Evolutionary conservation across 2,113 vertebrate species (phyloP), one percentile per base, ranked within the genome.

Genomic region (Ptilorrhoa leucosticta): DNA sequence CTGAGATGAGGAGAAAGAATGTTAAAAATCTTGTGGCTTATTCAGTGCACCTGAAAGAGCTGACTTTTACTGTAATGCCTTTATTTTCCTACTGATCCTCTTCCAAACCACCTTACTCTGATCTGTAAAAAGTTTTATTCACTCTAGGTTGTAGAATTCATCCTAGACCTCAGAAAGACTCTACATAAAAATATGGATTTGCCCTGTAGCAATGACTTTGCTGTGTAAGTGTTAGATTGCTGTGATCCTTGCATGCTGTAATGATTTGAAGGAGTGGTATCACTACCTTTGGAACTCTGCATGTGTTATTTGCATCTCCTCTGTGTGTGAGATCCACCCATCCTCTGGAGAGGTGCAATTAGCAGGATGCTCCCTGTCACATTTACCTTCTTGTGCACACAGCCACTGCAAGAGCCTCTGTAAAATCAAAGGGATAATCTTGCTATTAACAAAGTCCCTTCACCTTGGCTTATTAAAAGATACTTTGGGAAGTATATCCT

Each of bases 141-240:
- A 44, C 90, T 93, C 53, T 72, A 80, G 68, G 89, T 95, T 5
- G 1, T 85, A 91, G 69, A 95, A 92, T 89, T 93, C 53, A 76
- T 83, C 75, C 87, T 91, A 97, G 87, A 91, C 63, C 78, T 93
- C 90, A 95, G 84, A 94, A 89, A 82, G 57, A 73, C 39, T 76
- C 63, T 44, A 33, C 37, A 50, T 93, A 86, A 94, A 96, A 92
- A 71, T 81, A 77, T 5, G 51, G 57, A 54, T 93, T 93, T 95
- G 33, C 63, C 70, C 48, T 83, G 54, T 83, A 90, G 75, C 65
- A 87, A 73, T 88, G 87, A 73, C 76, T 91, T 84, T 77, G 47
- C 71, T 93, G 39, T 79, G 68, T 94, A 87, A 90, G 84, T 85
- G 84, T 71, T 68, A 83, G 91, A 60, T 71, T 86, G 70, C 60